These are phyloP conservation scores for Leptinotarsa rubiginosa DNA, from an alignment of 2,888 invertebrate species.

Conservation along the genomic window DNA sequence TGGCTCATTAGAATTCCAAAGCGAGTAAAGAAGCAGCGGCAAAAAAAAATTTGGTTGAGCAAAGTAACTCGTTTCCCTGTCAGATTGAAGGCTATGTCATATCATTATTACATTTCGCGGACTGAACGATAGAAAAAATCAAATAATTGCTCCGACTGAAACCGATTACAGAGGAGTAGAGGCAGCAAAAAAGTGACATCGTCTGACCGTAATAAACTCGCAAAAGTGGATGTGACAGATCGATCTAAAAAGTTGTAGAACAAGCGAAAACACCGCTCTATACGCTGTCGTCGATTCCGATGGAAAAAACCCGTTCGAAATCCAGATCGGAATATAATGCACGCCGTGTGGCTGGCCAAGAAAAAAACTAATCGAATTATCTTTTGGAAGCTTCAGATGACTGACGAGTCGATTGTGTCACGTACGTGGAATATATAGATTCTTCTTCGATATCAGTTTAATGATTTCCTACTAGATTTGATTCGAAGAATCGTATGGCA, in stretches of 20 bases:
- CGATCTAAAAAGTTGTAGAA: constrained; percentile 60
- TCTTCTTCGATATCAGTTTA: background rate
- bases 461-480: background rate
- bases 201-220: constrained; percentile 57
- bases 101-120: too few relatives aligned
- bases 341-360: background rate
- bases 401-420: background rate
- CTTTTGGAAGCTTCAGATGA: constrained; percentile 11
- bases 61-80: too few relatives aligned
- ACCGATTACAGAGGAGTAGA: constrained; percentile 24
- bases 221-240: constrained; percentile 59
- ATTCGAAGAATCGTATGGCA: background rate
- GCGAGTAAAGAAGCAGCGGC: too few relatives aligned
- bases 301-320: constrained; percentile 57
- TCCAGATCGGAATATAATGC: constrained; percentile 59
- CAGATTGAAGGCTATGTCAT: too few relatives aligned
- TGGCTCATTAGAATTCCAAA: too few relatives aligned
- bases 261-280: constrained; percentile 58
- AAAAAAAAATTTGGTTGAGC: too few relatives aligned
- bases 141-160: too few relatives aligned
- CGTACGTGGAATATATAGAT: constrained; percentile 1
- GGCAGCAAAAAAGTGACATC: constrained; percentile 42
- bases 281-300: constrained; percentile 43
- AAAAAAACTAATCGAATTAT: constrained; percentile 19
- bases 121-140: too few relatives aligned